Evolutionary conservation across 2,888 invertebrate genomes (phyloP).

Genomic region (Cataglyphis livida): DNA sequence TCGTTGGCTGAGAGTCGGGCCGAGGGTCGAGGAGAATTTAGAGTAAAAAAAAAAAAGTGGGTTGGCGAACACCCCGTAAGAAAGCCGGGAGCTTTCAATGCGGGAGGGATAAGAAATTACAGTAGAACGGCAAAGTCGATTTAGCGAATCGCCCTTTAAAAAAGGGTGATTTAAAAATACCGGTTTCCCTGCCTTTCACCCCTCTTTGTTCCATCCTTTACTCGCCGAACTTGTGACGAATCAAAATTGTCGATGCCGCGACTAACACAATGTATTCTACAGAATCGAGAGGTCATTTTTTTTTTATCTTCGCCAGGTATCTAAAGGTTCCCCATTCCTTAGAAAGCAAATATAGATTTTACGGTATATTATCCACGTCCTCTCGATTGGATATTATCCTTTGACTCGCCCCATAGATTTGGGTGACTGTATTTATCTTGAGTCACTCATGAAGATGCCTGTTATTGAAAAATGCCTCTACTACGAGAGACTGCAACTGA

Average conservation of each 20-base stretch:
- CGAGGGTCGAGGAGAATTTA: constrained; percentile 20
- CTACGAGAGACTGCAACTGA: constrained; percentile 43
- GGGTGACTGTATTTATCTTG: constrained; percentile 35
- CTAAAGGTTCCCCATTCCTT: constrained; percentile 10
- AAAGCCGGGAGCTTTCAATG: constrained; percentile 66
- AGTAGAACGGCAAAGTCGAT: constrained; percentile 63
- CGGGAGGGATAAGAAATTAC: constrained; percentile 72
- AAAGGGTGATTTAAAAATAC: constrained; percentile 43
- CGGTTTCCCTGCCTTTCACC: neutral
- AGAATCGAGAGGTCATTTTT: neutral
- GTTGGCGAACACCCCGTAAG: constrained; percentile 52
- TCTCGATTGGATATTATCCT: constrained; percentile 43
- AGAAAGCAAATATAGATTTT: constrained; percentile 60
- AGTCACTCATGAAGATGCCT: constrained; percentile 25
- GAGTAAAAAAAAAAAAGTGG: constrained; percentile 24
- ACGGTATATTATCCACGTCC: constrained; percentile 55
- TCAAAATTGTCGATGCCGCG: constrained; percentile 29
- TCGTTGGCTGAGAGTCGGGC: constrained; percentile 61
- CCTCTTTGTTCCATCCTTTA: constrained; percentile 19
- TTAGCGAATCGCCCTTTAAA: constrained; percentile 46
- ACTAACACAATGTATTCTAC: constrained; percentile 9
- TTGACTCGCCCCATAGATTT: constrained; percentile 35
- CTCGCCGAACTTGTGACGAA: constrained; percentile 33
- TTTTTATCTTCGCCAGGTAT: constrained; percentile 28
- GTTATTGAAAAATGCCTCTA: constrained; percentile 35